Percentiles rank a stretch among this genome's conserved stretches.
Evolutionary conservation across 2,888 invertebrate species (phyloP).

Genomic region (Troglohyphantes excavatus): DNA sequence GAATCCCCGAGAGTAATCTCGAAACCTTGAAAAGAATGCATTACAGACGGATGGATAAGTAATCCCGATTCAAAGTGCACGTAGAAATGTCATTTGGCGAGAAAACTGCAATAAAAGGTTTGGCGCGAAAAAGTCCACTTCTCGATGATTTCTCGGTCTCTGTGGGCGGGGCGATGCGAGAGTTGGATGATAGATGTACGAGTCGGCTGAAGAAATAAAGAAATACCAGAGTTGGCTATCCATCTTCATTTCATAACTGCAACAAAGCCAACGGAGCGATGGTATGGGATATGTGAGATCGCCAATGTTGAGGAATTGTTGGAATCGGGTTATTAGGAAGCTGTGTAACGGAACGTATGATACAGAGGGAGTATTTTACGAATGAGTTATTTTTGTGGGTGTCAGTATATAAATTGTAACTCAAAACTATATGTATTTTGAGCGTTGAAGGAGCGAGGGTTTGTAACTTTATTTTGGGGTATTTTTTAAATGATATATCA

Average conservation of each 20-base stretch:
- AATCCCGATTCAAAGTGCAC: slow-evolving; percentile 23
- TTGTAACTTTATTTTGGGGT: no score
- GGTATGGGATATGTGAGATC: background rate
- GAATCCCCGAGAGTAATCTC: background rate
- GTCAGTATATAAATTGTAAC: no score
- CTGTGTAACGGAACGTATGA: background rate
- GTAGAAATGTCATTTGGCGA: slow-evolving; percentile 35
- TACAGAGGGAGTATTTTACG: background rate
- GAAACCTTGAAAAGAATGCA: background rate
- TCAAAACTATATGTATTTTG: no score
- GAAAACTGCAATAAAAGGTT: slow-evolving; percentile 32
- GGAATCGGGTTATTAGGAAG: background rate
- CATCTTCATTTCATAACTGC: slow-evolving; percentile 24
- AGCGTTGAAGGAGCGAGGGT: no score
- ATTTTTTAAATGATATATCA: no score
- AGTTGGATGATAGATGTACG: slow-evolving; percentile 41
- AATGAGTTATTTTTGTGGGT: background rate
- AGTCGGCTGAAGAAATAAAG: background rate
- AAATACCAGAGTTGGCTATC: background rate
- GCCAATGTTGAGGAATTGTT: no score
- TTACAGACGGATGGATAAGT: no score
- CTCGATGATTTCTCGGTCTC: background rate
- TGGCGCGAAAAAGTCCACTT: slow-evolving; percentile 12
- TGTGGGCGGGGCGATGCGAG: slow-evolving; percentile 69
- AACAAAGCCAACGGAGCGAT: slow-evolving; percentile 6